Evolutionary conservation across 2,888 invertebrate species (phyloP), one percentile per base, ranked within the genome.

Genomic region (Slavum lentiscoides): DNA sequence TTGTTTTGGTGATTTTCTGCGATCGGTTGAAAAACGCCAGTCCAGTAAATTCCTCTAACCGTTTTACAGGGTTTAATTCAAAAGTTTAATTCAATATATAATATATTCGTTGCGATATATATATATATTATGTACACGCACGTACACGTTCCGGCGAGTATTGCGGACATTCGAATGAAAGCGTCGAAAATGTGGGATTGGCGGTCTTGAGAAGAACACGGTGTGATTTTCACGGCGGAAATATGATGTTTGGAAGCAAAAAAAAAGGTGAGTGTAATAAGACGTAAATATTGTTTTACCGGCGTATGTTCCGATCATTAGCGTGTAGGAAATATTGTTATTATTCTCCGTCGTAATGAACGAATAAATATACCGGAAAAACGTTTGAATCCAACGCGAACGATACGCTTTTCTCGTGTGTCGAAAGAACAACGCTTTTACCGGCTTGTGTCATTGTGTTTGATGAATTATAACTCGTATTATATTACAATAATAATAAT

Each of bases 181-280:
- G 53, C n/a, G 15, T 43, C 43, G n/a, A 64, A 72, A 66, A 72
- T 72, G 64, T 64, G 72, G 72, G 70, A 58, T 64, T 55, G 64
- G 58, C 80, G 72, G 23, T 72, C 72, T 80, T 80, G 64, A 80
- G 72, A 43, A 80, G 70, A 64, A 64, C 53, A 5, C 64, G 19
- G 64, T 64, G 55, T 55, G 70, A 70, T 19, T 62, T 53, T 4
- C 19, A 19, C 80, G 55, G 80, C 70, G 17, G n/a, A 80, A 80
- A 72, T 66, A 80, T 80, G 80, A 80, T 80, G 80, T 80, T 80
- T 58, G 80, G 80, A 2, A 80, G 80, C 62, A 80, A 80, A 80
- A 80, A 80, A 15, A 80, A 80, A 80, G 80, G 80, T 80, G 23
- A 70, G 80, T 72, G 19, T 59, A 19, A 43, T 43, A 30, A 30